Percentiles rank a stretch among this genome's conserved stretches.
These are phyloP conservation scores for Tachyglossus aculeatus DNA, from an alignment of 2,797 vertebrate genomes.

Conservation along the genomic window DNA sequence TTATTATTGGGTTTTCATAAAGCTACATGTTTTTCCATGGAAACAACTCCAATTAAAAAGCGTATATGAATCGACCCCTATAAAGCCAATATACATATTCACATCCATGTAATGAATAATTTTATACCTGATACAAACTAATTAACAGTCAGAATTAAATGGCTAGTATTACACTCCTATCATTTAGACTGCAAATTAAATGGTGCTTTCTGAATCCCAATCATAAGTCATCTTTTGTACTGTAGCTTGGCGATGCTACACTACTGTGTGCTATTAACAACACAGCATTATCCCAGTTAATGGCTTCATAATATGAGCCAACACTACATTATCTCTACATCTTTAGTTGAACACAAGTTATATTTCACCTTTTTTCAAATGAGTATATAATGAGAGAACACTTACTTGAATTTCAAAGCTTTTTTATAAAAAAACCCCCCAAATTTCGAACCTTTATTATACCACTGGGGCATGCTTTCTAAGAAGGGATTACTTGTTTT, in stretches of 20 bases:
- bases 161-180: neutral
- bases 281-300: neutral
- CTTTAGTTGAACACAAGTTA: accelerated
- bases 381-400: neutral
- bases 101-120: accelerated
- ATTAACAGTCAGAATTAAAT: neutral
- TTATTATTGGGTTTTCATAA: neutral
- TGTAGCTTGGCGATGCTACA: neutral
- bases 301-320: neutral
- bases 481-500: too few relatives aligned
- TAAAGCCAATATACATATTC: too few relatives aligned
- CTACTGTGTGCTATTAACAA: neutral
- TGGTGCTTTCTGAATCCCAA: neutral
- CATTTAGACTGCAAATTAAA: neutral
- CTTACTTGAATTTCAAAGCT: too few relatives aligned
- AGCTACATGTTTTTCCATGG: neutral
- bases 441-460: accelerated
- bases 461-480: neutral
- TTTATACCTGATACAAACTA: neutral
- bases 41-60: conserved; percentile 4
- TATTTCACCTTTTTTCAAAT: accelerated
- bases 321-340: accelerated
- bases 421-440: neutral
- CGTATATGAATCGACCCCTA: too few relatives aligned
- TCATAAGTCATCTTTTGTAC: neutral